Base-by-base conservation (phyloP, 1,140 invertebrate genomes). In the Aphis gossypii region DNA sequence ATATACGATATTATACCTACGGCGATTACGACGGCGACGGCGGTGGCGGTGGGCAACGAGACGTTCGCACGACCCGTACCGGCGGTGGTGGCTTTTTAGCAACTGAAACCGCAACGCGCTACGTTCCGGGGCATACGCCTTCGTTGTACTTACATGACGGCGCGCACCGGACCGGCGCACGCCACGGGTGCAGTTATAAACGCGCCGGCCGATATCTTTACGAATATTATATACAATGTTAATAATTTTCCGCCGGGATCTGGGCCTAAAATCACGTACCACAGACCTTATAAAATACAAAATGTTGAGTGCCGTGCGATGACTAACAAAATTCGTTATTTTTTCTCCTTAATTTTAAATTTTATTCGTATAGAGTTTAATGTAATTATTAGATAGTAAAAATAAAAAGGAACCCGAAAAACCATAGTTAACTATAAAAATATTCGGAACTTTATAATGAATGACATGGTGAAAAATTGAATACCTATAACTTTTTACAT, bases 101-200 rank as follows among this genome's bases (percentile, higher is more conserved):
- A 38, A 93, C 92, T 93, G 82, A 84, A 54, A 93, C 76, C 92
- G 92, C 92, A 93, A 82, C 90, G 90, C 90, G 68, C 90, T 92
- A 38, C 44, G 92, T 84, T 86, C 76, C 48, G 76, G 76, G 76
- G 48, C 46, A 41, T 20, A 93, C 41, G 44, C 91, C 30, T 83
- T 30, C 38, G 56, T 20, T n/a, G 60, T n/a, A n/a, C 60, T 76
- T 60, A n/a, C 23, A 25, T 20, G 20, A 25, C 38, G 30, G 82
- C 82, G 92, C 82, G n/a, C 76, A 68, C 44, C 48, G 82, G 48
- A 54, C 51, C 35, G 76, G 92, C 92, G 35, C 92, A 86, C 46
- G 92, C 23, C 82, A 7, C 41, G 35, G 30, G 44, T 86, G 9
- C 38, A 18, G 76, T 83, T 76, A 76, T n/a, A 76, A 76, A 46